Percentiles rank a stretch among this genome's conserved stretches.
Conservation (phyloP, 2,113 vertebrate species). For the Ciconia stormi region DNA sequence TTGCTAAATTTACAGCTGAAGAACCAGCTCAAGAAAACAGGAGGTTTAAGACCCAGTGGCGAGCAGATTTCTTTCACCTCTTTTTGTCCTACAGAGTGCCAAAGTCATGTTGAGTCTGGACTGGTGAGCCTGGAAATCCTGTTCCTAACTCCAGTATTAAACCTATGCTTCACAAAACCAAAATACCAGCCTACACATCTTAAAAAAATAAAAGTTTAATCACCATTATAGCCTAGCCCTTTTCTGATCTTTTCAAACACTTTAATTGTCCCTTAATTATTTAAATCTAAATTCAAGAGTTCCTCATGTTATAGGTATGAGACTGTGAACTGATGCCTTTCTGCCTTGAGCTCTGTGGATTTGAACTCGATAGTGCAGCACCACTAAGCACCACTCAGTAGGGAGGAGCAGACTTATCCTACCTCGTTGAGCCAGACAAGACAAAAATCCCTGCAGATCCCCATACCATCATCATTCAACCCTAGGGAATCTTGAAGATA, state of each 20-base stretch:
- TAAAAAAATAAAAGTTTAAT: neutral
- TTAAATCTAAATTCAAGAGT: neutral
- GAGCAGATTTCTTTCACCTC: neutral
- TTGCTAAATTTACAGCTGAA: neutral
- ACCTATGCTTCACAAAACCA: neutral
- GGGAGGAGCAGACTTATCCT: neutral
- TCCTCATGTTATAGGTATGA: neutral
- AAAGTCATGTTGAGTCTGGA: neutral
- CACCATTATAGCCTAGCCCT: neutral
- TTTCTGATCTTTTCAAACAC: neutral
- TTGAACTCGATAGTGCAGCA: neutral
- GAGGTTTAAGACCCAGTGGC: neutral
- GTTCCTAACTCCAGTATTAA: neutral
- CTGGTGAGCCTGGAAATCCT: neutral
- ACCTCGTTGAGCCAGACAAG: neutral
- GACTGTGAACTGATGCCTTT: neutral
- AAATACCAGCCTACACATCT: neutral
- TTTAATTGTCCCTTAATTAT: neutral
- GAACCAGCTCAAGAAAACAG: neutral
- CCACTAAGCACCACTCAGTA: neutral
- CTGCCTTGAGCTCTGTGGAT: neutral
- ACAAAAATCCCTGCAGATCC: neutral
- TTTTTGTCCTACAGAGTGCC: neutral
- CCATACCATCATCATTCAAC: neutral
- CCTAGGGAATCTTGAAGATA: neutral